Evolutionary conservation across 2,797 vertebrate species (phyloP).

Genomic region (Triplophysa yarkandensis): DNA sequence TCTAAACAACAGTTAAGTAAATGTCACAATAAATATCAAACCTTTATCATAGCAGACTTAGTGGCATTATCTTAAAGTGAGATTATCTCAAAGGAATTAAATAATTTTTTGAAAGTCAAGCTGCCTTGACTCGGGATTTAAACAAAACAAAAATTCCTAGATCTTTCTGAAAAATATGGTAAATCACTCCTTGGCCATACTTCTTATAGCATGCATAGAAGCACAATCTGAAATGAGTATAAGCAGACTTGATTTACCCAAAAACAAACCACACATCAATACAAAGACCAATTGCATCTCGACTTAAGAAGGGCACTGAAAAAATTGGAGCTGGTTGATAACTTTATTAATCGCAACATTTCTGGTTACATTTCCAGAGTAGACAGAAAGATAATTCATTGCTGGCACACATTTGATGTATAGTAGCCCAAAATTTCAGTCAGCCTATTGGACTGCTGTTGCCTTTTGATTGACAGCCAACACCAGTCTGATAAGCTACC

Average conservation of each 20-base stretch:
- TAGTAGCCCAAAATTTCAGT: conserved; percentile 89
- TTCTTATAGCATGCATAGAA: not conserved
- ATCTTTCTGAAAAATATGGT: too few relatives aligned
- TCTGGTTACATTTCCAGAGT: not conserved
- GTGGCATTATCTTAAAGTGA: too few relatives aligned
- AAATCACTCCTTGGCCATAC: not conserved
- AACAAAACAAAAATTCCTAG: too few relatives aligned
- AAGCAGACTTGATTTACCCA: not conserved
- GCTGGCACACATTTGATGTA: not conserved
- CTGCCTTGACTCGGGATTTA: too few relatives aligned
- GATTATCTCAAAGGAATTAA: too few relatives aligned
- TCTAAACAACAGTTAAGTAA: too few relatives aligned
- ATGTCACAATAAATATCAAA: too few relatives aligned
- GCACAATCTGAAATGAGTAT: too few relatives aligned
- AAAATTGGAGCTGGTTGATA: not conserved
- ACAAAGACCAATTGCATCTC: not conserved
- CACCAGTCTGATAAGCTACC: conserved; percentile 99
- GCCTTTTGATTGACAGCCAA: conserved; percentile 92
- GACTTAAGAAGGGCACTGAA: not conserved
- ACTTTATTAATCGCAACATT: not conserved
- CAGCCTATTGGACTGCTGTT: conserved; percentile 98
- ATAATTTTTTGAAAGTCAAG: too few relatives aligned
- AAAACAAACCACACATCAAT: not conserved
- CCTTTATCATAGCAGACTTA: too few relatives aligned
- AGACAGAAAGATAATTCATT: not conserved